Evolutionary conservation across 2,113 vertebrate genomes (phyloP), one percentile per base, ranked within the genome.

Genomic region (Hemichromis elongatus): DNA sequence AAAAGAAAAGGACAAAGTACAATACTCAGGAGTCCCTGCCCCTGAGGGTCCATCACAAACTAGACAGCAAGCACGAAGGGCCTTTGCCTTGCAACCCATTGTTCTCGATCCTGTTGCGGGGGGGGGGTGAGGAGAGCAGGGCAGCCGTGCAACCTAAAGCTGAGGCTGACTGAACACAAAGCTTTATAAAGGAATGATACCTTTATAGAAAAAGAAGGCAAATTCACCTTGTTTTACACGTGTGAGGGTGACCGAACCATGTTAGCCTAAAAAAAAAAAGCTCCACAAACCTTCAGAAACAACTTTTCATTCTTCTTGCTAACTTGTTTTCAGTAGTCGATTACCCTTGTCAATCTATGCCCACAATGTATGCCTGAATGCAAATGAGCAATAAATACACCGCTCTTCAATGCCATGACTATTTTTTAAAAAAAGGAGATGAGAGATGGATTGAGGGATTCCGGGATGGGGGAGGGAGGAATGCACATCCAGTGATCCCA

Each of bases 401-500:
- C 14, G 54, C 45, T 85, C 54, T 66, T 68, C 40, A 47, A 81
- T n/a, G 14, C 37, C 55, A 80, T 66, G 59, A 80, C 75, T 87
- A n/a, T 86, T 80, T 78, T 83, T 35, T 3, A 4, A 19, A 19
- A 33, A 84, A 84, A 92, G 40, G 81, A 83, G 84, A 80, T 66
- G 52, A 77, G 83, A 81, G 81, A 86, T 81, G 59, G 73, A 50
- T 35, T 30, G 75, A 45, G 81, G 33, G 56, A 53, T 77, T 35
- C 13, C 28, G 33, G 21, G 11, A 50, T 55, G 92, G 84, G 88
- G 77, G 89, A 77, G 84, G 47, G 79, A 93, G 90, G 94, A 95
- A 95, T 94, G 95, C 85, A 86, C 79, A 79, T 90, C 73, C 57
- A 93, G 84, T 80, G 89, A 92, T 94, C 94, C 93, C 93, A 91